Evolutionary conservation across 2,888 invertebrate genomes (phyloP).

Genomic region (Galerucella calmariensis): DNA sequence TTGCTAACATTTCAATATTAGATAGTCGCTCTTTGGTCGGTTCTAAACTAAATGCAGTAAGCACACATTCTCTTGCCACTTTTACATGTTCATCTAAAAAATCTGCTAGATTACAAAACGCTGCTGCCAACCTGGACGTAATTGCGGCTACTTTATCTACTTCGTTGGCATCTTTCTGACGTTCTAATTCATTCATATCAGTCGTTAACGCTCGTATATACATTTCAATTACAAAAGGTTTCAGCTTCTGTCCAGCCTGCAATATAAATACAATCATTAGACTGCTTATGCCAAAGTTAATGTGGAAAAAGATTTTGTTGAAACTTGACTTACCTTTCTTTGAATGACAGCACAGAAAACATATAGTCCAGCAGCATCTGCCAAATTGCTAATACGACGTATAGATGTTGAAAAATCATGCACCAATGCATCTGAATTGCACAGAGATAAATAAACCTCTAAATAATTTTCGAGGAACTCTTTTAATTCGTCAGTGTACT

Average conservation of each 20-base stretch:
- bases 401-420: conserved; percentile 57
- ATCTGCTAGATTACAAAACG: conserved; percentile 74
- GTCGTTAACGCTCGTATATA: conserved; percentile 80
- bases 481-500: conserved; percentile 62
- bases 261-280: neutral
- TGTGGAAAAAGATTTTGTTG: neutral
- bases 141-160: conserved; percentile 68
- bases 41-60: conserved; percentile 81
- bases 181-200: conserved; percentile 81
- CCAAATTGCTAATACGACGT: conserved; percentile 65
- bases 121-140: conserved; percentile 70
- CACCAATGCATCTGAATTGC: conserved; percentile 54
- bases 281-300: neutral
- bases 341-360: conserved; percentile 70
- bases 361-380: conserved; percentile 77
- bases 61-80: conserved; percentile 75
- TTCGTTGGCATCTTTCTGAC: conserved; percentile 70
- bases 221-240: conserved; percentile 76
- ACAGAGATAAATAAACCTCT: conserved; percentile 61
- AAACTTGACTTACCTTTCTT: conserved; percentile 52
- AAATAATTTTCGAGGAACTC: conserved; percentile 59
- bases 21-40: conserved; percentile 73
- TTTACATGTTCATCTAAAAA: conserved; percentile 71
- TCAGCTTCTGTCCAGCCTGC: conserved; percentile 63
- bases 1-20: conserved; percentile 68